Evolutionary conservation across 2,797 vertebrate species (phyloP), one percentile per base, ranked within the genome.

Genomic region (Pseudomugil gertrudae): DNA sequence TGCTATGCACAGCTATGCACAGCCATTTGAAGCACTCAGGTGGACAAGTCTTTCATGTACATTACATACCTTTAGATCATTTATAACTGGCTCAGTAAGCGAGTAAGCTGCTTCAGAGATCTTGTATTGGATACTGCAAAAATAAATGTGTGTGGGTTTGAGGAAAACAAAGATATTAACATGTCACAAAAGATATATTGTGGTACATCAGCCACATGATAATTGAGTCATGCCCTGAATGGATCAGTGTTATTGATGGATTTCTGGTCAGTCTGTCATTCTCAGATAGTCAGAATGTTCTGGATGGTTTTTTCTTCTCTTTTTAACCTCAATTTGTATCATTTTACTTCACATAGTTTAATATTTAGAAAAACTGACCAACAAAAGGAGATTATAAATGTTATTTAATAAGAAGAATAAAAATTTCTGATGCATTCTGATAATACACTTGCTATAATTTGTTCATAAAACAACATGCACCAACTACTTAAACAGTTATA

Each of bases 11-110:
- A n/a, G n/a, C n/a, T 11, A 35, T 57, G 48, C 58, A 74, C 56
- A 30, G 23, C 54, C 63, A 62, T 52, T n/a, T 65, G 53, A 86
- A 61, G 66, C 61, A 63, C 47, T 84, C 64, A 77, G 68, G 63
- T 80, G 83, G 64, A 50, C 32, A 53, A 23, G 63, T 70, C 36
- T 54, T 83, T 74, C 65, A 81, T 57, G 59, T 67, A 40, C 50
- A 17, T 38, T 14, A 35, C 70, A 76, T 81, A 66, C 72, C 63
- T 78, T 70, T 50, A 59, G 23, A 63, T 66, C 63, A 75, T 76
- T 60, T 67, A 75, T 71, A 77, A 84, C 29, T 67, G 65, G 63
- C 74, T 74, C 21, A 78, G 71, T 43, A 43, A 43, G 40, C 40
- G n/a, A 19, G 17, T 56, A 35, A 54, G 54, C 17, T 11, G 1